phyloP scores from a whole-genome alignment of 2,113 vertebrate species.

The Boulengeromyrus knoepffleri region DNA sequence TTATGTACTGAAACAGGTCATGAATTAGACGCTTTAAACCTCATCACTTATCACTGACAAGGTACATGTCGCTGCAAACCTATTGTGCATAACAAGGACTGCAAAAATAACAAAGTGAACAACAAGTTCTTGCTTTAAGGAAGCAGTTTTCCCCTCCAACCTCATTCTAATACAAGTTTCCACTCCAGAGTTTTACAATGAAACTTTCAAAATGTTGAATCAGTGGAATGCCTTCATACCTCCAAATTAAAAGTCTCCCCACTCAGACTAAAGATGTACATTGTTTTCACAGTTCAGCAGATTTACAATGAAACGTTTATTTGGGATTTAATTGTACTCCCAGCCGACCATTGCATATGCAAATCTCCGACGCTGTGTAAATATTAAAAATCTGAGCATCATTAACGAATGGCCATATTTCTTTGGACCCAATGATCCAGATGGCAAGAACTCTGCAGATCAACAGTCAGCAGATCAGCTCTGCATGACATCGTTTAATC shows the following conservation, averaged over 20 bases:
- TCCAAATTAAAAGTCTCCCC: slow-evolving; percentile 49
- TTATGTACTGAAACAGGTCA: slow-evolving; percentile 22
- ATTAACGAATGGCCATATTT: slow-evolving; percentile 15
- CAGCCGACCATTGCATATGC: neutral
- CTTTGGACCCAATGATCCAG: slow-evolving; percentile 35
- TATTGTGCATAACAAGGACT: neutral
- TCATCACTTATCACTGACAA: slow-evolving; percentile 5
- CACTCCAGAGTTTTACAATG: slow-evolving; percentile 31
- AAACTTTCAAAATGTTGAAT: slow-evolving; percentile 33
- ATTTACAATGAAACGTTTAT: slow-evolving; percentile 52
- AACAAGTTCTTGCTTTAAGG: neutral
- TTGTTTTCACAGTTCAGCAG: slow-evolving; percentile 54
- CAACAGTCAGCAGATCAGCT: slow-evolving; percentile 32
- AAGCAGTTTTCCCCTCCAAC: neutral
- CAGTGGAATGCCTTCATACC: slow-evolving; percentile 41
- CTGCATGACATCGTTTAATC: slow-evolving; percentile 25
- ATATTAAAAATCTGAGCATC: neutral
- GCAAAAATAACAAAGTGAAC: neutral
- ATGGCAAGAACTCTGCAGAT: slow-evolving; percentile 35
- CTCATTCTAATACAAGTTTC: neutral
- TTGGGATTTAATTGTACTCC: slow-evolving; percentile 51
- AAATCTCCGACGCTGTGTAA: neutral
- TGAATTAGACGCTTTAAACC: slow-evolving; percentile 27
- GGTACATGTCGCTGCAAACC: neutral
- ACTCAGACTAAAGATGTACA: slow-evolving; percentile 51